phyloP scores from a whole-genome alignment of 2,888 invertebrate genomes.

The Drosophila planitibia region DNA sequence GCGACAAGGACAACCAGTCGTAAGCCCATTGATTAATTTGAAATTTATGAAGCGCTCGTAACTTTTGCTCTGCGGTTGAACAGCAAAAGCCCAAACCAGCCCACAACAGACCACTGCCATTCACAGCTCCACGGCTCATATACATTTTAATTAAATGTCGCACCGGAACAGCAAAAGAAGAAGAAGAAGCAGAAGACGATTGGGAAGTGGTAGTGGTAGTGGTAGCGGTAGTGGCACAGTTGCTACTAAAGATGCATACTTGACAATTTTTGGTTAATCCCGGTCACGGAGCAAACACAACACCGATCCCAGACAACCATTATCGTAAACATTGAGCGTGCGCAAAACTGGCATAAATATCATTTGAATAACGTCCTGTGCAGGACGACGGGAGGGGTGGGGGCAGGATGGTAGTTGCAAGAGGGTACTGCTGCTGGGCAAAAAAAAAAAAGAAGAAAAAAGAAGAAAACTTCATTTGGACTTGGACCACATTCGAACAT shows the following conservation, averaged over 20 bases:
- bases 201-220: not conserved
- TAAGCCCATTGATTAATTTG: slow-evolving; percentile 81
- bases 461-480: slow-evolving; percentile 24
- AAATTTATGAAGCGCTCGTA: slow-evolving; percentile 78
- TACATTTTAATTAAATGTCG: slow-evolving; percentile 76
- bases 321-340: slow-evolving; percentile 77
- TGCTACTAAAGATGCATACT: slow-evolving; percentile 64
- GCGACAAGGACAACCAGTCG: slow-evolving; percentile 47
- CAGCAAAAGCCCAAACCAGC: not conserved
- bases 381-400: not conserved
- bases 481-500: slow-evolving; percentile 69
- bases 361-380: slow-evolving; percentile 59
- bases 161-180: slow-evolving; percentile 42
- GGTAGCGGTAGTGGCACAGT: slow-evolving; percentile 2
- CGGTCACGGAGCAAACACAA: slow-evolving; percentile 52
- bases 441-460: not conserved
- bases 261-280: slow-evolving; percentile 81
- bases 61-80: slow-evolving; percentile 59
- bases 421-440: slow-evolving; percentile 6
- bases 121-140: slow-evolving; percentile 58
- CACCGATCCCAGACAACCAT: slow-evolving; percentile 49
- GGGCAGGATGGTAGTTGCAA: not conserved
- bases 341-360: slow-evolving; percentile 61
- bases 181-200: slow-evolving; percentile 1
- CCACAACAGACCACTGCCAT: not conserved